Conservation (phyloP, 1,140 invertebrate genomes). For the Drosophila funebris region DNA sequence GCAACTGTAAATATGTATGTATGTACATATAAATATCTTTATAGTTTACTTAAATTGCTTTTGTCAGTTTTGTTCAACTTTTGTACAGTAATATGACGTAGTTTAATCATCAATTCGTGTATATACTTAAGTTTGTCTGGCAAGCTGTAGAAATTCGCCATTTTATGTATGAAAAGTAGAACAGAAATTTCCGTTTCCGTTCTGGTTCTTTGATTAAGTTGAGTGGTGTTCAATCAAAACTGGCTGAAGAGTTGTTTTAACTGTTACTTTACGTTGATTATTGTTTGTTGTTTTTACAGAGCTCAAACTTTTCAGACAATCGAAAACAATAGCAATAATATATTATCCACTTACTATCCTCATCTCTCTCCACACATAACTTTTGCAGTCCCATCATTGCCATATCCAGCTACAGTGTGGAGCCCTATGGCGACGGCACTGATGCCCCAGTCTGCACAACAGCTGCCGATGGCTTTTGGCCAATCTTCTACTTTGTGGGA, state of each 20-base stretch:
- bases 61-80: constrained; percentile 1
- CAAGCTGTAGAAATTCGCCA: constrained; percentile 15
- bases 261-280: constrained; percentile 29
- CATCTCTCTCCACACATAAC: constrained; percentile 34
- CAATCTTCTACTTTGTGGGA: constrained; percentile 90
- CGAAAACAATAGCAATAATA: constrained; percentile 18
- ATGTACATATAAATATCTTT: constrained; percentile 4
- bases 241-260: constrained; percentile 62
- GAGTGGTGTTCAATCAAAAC: constrained; percentile 56
- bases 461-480: constrained; percentile 89
- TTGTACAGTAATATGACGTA: constrained; percentile 17
- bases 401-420: constrained; percentile 89
- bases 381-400: constrained; percentile 90
- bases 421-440: constrained; percentile 88
- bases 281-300: constrained; percentile 42
- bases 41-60: constrained; percentile 23
- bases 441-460: constrained; percentile 89
- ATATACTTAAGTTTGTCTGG: too few species aligned
- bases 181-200: constrained; percentile 65
- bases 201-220: constrained; percentile 63
- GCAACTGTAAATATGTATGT: constrained; percentile 39
- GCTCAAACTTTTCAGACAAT: constrained; percentile 65
- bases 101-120: constrained; percentile 8
- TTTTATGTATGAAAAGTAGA: constrained; percentile 46
- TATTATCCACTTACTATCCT: not conserved